These are phyloP conservation scores for Catocala sponsa DNA, from an alignment of 2,888 invertebrate genomes.

Conservation along the genomic window DNA sequence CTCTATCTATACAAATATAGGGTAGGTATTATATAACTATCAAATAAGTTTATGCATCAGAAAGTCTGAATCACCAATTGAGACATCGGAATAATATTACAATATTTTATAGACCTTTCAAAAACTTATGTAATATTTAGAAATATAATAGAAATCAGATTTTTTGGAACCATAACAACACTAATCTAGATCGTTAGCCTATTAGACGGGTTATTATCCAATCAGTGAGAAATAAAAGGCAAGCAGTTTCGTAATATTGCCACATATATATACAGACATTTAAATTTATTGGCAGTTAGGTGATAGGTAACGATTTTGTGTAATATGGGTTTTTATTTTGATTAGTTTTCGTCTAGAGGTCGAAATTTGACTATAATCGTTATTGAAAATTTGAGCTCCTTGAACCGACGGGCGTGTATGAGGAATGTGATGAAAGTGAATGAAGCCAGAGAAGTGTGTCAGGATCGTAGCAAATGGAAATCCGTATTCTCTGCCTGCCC, in stretches of 20 bases:
- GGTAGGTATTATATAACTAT: too few relatives aligned
- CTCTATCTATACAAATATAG: too few relatives aligned
- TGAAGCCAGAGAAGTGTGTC: too few relatives aligned
- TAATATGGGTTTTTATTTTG: neutral
- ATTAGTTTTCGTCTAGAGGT: too few relatives aligned
- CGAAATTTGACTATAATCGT: too few relatives aligned
- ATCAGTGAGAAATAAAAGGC: neutral
- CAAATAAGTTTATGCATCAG: too few relatives aligned
- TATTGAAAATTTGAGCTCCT: too few relatives aligned
- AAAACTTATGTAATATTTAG: neutral
- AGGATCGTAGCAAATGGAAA: too few relatives aligned
- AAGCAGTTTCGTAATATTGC: neutral
- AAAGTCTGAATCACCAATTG: neutral
- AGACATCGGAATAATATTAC: neutral
- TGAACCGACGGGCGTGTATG: too few relatives aligned
- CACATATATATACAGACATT: neutral
- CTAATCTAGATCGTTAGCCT: neutral
- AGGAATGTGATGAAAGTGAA: too few relatives aligned
- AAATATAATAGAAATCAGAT: too few relatives aligned
- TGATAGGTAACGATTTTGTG: neutral
- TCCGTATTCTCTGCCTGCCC: too few relatives aligned
- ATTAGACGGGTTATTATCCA: slow-evolving; percentile 3
- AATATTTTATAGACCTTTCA: neutral
- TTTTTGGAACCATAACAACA: neutral
- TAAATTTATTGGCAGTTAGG: neutral